phyloP scores from a whole-genome alignment of 2,113 vertebrate species.

The Mobula hypostoma region DNA sequence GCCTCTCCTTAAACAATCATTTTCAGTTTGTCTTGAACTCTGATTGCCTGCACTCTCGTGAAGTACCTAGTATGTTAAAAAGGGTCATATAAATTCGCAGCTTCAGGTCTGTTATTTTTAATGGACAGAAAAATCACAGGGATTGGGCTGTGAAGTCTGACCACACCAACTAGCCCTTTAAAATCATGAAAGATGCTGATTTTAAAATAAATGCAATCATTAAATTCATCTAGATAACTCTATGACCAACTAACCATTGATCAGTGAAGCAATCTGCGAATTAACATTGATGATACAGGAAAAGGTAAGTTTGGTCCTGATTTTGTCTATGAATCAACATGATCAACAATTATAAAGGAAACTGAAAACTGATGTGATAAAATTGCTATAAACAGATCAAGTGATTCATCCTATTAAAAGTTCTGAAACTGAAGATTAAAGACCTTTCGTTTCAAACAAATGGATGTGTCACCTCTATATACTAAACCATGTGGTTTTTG shows the following conservation, averaged over 20 bases:
- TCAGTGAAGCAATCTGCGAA: background rate
- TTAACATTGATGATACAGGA: background rate
- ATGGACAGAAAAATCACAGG: background rate
- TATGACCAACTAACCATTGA: background rate
- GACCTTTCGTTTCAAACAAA: conserved; percentile 1
- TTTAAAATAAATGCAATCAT: background rate
- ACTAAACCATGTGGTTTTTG: background rate
- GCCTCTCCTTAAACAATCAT: background rate
- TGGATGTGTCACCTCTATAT: background rate
- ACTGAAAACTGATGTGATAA: background rate
- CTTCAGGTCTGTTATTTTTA: background rate
- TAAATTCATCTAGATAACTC: background rate
- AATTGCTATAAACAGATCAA: background rate
- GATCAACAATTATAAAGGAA: background rate
- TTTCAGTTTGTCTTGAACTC: background rate
- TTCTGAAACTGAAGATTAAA: background rate
- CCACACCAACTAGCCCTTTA: background rate
- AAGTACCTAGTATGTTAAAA: background rate
- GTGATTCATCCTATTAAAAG: conserved; percentile 5
- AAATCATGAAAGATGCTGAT: background rate
- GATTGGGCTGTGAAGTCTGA: background rate
- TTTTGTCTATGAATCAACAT: background rate
- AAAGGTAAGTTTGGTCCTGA: background rate
- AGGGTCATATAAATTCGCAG: background rate
- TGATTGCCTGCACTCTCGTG: background rate